Evolutionary conservation across 2,113 vertebrate genomes (phyloP).

Genomic region (Scomber japonicus): DNA sequence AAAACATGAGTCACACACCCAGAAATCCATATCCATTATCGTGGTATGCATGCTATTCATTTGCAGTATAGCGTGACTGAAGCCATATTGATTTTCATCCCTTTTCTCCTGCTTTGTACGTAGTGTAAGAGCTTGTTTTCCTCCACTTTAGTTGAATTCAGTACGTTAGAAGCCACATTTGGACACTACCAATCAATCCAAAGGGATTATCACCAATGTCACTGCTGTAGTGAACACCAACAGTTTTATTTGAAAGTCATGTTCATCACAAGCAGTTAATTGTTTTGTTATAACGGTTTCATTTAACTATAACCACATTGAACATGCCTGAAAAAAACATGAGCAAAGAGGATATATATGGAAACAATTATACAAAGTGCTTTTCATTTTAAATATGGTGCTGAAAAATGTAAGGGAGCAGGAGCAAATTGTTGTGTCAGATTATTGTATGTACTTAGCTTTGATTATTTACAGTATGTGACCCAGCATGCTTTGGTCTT

Average conservation of each 20-base stretch:
- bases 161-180: conserved; percentile 30
- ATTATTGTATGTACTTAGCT: conserved; percentile 9
- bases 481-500: not conserved
- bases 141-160: conserved; percentile 25
- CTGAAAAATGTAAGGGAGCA: not conserved
- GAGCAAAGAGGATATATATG: no score
- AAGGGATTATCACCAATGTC: conserved; percentile 37
- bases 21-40: conserved; percentile 82
- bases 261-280: not conserved
- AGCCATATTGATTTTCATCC: conserved; percentile 73
- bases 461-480: conserved; percentile 11
- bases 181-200: conserved; percentile 2
- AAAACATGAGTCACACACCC: conserved; percentile 67
- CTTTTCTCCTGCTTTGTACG: conserved; percentile 41
- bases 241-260: not conserved
- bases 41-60: conserved; percentile 74
- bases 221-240: not conserved
- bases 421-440: not conserved
- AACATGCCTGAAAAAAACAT: no score
- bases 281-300: not conserved
- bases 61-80: conserved; percentile 44
- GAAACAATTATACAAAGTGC: no score
- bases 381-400: conserved; percentile 9
- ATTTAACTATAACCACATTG: not conserved
- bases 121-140: conserved; percentile 65